Conservation (phyloP, 1,140 invertebrate species). For the Brachionus asplanchnoidis region DNA sequence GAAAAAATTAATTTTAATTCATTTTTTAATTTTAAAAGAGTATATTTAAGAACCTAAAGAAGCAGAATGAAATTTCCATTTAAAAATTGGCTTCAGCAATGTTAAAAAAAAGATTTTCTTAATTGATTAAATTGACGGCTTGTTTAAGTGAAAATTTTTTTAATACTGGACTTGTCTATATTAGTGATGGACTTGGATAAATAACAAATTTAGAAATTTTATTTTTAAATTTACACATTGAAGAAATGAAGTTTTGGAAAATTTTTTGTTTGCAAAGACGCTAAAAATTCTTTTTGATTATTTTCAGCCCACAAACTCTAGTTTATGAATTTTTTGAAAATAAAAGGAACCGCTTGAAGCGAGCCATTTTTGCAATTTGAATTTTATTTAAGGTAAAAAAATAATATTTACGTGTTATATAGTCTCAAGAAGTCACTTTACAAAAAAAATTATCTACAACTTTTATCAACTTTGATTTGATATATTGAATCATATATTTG, state of each 20-base stretch:
- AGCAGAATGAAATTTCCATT: background rate
- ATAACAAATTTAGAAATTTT: background rate
- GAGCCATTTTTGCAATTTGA: background rate
- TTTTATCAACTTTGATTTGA: background rate
- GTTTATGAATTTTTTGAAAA: background rate
- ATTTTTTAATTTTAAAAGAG: background rate
- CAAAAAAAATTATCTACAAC: background rate
- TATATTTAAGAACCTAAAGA: background rate
- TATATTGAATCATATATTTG: background rate
- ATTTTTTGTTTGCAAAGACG: background rate
- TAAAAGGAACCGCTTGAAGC: background rate
- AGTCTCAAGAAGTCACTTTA: background rate
- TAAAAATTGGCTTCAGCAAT: background rate
- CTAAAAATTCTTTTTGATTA: background rate
- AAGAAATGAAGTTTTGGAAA: background rate
- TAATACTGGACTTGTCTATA: too few species aligned
- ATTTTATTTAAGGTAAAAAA: background rate
- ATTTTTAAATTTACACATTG: background rate
- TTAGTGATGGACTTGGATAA: background rate
- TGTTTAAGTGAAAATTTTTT: background rate
- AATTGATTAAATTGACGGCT: background rate
- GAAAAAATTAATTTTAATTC: background rate
- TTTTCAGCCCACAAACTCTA: background rate
- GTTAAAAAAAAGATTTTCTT: background rate
- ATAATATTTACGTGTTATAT: background rate